phyloP scores from a whole-genome alignment of 2,797 vertebrate genomes.

The Muscicapa comitata region DNA sequence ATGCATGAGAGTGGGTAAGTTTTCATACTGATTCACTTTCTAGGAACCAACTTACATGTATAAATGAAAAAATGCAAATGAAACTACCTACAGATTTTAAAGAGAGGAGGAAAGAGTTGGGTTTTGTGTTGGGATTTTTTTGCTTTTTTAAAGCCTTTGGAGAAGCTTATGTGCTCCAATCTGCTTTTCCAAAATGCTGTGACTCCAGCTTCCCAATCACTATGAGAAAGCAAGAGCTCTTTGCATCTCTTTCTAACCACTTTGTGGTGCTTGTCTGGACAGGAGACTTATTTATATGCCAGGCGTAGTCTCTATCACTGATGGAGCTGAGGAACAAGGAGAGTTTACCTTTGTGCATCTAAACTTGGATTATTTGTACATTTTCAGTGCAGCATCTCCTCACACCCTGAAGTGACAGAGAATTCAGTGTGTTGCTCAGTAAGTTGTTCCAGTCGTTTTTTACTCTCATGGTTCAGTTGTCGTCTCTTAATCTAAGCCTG shows the following conservation, averaged over 20 bases:
- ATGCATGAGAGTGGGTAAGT: not conserved
- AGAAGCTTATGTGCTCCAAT: not conserved
- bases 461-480: not conserved
- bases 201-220: not conserved
- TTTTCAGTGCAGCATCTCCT: not conserved
- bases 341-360: not conserved
- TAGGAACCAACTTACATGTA: not conserved
- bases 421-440: not conserved
- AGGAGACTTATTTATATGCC: not conserved
- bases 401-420: not conserved
- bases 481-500: conserved; percentile 3
- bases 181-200: not conserved
- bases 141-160: not conserved
- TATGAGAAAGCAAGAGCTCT: not conserved
- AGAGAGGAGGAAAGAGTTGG: not conserved
- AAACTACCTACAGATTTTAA: not conserved
- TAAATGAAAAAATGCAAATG: conserved; percentile 13
- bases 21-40: not conserved
- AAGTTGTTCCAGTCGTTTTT: not conserved
- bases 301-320: not conserved
- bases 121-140: not conserved
- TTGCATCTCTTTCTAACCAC: not conserved
- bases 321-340: not conserved
- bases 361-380: not conserved
- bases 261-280: not conserved